These are phyloP conservation scores for Vulpes ferrilata DNA, from an alignment of 2,113 vertebrate genomes.

Conservation along the genomic window DNA sequence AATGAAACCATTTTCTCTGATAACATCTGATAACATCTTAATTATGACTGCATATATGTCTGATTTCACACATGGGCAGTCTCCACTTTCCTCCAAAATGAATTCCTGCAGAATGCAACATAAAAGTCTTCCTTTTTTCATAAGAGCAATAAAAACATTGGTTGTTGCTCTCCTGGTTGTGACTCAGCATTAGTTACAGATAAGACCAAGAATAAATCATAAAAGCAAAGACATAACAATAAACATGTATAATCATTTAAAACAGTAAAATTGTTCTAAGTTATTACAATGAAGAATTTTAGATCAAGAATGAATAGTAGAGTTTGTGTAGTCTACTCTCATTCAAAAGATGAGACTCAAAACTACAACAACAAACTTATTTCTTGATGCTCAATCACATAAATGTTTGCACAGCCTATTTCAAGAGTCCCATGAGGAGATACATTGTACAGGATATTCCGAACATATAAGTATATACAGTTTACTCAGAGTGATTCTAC, in stretches of 20 bases:
- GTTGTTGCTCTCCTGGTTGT: neutral
- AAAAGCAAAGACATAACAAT: neutral
- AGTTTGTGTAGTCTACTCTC: neutral
- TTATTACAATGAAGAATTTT: neutral
- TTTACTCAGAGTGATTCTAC: neutral
- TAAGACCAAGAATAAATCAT: slow-evolving; percentile 21
- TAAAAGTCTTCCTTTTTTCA: slow-evolving; percentile 29
- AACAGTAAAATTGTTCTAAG: neutral
- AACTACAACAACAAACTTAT: neutral
- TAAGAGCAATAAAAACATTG: neutral
- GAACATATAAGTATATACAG: neutral
- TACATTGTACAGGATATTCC: neutral
- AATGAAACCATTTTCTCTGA: slow-evolving; percentile 48
- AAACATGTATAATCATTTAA: neutral
- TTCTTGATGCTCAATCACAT: neutral
- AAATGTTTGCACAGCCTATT: neutral
- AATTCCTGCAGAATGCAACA: slow-evolving; percentile 61
- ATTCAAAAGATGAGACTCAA: slow-evolving; percentile 37
- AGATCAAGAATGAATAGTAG: neutral
- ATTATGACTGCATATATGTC: neutral
- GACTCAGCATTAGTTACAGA: neutral
- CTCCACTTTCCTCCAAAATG: slow-evolving; percentile 2
- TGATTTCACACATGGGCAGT: slow-evolving; percentile 14
- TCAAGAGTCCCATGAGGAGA: neutral
- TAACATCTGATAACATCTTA: slow-evolving; percentile 56